Conservation (phyloP, 2,888 invertebrate species). For the Rotaria sp. region DNA sequence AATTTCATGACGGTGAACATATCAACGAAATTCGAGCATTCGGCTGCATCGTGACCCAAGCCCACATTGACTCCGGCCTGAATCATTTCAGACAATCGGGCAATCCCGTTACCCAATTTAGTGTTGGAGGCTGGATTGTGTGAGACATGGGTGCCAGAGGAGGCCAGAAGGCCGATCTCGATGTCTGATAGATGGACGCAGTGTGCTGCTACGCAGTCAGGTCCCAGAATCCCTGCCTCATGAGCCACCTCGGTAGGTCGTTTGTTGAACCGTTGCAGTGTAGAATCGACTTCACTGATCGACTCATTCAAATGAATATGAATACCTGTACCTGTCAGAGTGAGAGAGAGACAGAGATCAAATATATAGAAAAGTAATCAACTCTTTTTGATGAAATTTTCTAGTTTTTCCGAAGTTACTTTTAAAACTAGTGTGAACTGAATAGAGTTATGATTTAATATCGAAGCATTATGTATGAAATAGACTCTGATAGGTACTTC, state of each 20-base stretch:
- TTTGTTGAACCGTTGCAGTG: neutral
- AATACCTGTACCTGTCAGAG: neutral
- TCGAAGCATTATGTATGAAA: too few species aligned
- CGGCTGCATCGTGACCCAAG: neutral
- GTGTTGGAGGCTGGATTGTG: neutral
- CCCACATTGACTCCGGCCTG: neutral
- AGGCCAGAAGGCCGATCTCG: neutral
- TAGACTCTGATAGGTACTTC: too few species aligned
- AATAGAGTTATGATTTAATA: too few species aligned
- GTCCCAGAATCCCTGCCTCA: neutral
- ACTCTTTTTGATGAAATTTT: too few species aligned
- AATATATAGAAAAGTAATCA: too few species aligned
- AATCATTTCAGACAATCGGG: neutral
- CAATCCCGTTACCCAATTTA: neutral
- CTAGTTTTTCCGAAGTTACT: too few species aligned
- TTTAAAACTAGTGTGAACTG: too few species aligned
- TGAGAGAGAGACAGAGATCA: too few species aligned
- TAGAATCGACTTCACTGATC: neutral
- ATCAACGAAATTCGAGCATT: neutral
- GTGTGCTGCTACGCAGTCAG: neutral
- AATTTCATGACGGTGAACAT: neutral
- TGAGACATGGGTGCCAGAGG: neutral
- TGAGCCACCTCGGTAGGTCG: neutral
- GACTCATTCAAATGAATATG: slow-evolving; percentile 5
- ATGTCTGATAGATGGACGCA: neutral